phyloP scores from a whole-genome alignment of 1,140 invertebrate genomes.

The Drosophila parvula region DNA sequence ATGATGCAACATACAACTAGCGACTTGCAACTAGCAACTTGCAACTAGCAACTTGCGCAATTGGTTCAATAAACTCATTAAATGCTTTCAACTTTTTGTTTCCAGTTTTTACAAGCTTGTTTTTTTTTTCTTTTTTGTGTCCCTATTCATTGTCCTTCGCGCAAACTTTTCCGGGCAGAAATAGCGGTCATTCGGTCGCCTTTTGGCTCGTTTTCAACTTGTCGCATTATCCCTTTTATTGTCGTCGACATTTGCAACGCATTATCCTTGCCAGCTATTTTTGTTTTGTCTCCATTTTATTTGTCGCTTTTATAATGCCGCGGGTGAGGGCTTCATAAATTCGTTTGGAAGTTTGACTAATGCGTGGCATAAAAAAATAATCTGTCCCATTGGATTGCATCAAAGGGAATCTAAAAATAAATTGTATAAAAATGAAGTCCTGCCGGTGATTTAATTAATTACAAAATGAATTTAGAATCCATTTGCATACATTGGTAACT shows the following conservation, averaged over 20 bases:
- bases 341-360: constrained; percentile 33
- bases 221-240: constrained; percentile 80
- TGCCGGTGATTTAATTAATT: background rate
- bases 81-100: constrained; percentile 65
- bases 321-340: constrained; percentile 23
- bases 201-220: constrained; percentile 71
- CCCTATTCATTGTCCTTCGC: constrained; percentile 13
- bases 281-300: constrained; percentile 27
- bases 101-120: constrained; percentile 13
- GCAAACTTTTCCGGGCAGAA: constrained; percentile 58
- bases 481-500: background rate
- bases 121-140: constrained; percentile 2
- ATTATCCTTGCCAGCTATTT: constrained; percentile 61
- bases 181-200: constrained; percentile 71
- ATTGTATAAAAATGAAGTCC: background rate
- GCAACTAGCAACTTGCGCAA: constrained; percentile 58
- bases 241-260: constrained; percentile 68
- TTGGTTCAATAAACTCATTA: constrained; percentile 83
- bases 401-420: constrained; percentile 1
- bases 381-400: background rate
- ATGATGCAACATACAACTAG: constrained; percentile 56
- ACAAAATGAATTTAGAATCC: background rate
- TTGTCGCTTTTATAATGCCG: background rate
- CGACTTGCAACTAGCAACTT: constrained; percentile 21
- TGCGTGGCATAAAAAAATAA: constrained; percentile 19